Evolutionary conservation across 2,888 invertebrate species (phyloP).

Genomic region (Lasioglossum zephyrum): DNA sequence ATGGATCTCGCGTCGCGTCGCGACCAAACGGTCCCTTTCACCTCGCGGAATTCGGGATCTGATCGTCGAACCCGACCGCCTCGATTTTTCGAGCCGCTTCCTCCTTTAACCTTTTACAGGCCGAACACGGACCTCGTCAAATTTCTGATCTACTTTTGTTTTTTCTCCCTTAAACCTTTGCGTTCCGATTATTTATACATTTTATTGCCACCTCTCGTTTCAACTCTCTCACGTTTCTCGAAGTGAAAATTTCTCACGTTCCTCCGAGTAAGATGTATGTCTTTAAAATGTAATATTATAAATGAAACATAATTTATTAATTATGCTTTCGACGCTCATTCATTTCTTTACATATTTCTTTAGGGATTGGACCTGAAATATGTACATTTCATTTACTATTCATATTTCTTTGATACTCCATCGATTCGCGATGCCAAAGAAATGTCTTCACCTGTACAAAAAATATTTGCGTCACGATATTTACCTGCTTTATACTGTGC

Average conservation of each 20-base stretch:
- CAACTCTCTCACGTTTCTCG: neutral
- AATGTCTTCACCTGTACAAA: too few species aligned
- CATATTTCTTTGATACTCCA: too few species aligned
- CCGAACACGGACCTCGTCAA: neutral
- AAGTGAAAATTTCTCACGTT: too few species aligned
- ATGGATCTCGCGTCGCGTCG: slow-evolving; percentile 56
- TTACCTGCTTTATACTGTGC: too few species aligned
- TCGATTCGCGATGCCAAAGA: too few species aligned
- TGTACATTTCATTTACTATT: too few species aligned
- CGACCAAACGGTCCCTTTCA: slow-evolving; percentile 54
- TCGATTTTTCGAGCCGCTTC: slow-evolving; percentile 24
- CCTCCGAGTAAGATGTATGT: neutral
- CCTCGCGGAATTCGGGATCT: slow-evolving; percentile 57
- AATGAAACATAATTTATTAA: too few species aligned
- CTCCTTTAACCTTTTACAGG: neutral
- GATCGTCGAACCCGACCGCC: slow-evolving; percentile 25
- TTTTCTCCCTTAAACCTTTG: neutral
- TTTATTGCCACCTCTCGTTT: neutral
- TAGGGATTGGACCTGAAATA: too few species aligned
- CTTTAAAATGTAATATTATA: too few species aligned
- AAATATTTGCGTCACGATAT: too few species aligned
- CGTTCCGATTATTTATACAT: neutral
- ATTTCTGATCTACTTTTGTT: neutral
- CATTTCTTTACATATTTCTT: too few species aligned
- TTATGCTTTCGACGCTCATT: too few species aligned